Base-by-base conservation (phyloP, 2,888 invertebrate genomes). In the Mylabris sibirica region DNA sequence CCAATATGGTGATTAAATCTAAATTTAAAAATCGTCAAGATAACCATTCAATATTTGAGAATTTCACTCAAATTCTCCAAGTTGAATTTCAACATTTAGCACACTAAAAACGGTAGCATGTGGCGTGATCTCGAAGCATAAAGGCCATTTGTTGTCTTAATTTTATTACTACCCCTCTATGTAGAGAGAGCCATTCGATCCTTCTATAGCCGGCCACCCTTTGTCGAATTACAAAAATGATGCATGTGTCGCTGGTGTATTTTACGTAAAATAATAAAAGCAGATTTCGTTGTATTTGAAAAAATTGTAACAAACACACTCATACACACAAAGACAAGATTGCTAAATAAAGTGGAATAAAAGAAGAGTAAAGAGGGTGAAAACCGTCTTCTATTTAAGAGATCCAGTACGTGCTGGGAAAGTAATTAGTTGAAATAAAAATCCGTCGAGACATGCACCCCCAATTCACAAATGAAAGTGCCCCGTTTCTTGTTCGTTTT, bases 361-460 rank as follows among this genome's bases (percentile, higher is more conserved):
- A 57, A 44, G 38, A 30, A 64, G 38, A 49, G 17, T 2, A 24
- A 57, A 6, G 57, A 57, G 14, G 26, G 53, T 17, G 62, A 71
- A 73, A 73, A 66, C 65, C 67, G 66, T 71, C 70, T 71, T 73
- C 74, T 74, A 71, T 74, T 75, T 70, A 72, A 44, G n/a, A 74
- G 66, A 26, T 66, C 57, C 66, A 41, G 73, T 80, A 84, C 84
- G 84, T 84, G 84, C 83, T 80, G 66, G 77, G 82, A 84, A 85
- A 84, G 83, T 85, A 86, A 85, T 85, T 85, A 85, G 84, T 79
- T 69, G 81, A 82, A 81, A 84, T 85, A 85, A 85, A 86, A 86
- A 85, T 85, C 85, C 84, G 82, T 79, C 81, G 84, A 82, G 84
- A 82, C 81, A 77, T 75, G 14, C 57, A 57, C 24, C 57, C 57